Evolutionary conservation across 2,888 invertebrate species (phyloP).

Genomic region (Diachrysia chrysitis): DNA sequence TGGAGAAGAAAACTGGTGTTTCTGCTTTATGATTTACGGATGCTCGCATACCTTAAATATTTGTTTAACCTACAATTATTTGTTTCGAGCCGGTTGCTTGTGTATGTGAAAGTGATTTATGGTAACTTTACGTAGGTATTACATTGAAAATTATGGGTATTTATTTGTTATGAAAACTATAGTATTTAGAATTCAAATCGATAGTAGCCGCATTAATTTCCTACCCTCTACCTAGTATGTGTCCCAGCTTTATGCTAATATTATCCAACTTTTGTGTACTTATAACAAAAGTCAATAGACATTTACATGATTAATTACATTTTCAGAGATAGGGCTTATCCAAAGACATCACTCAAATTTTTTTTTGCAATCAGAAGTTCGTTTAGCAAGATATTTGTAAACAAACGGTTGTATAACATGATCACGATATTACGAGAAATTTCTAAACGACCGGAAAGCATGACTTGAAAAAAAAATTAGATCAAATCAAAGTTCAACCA

Average conservation of each 20-base stretch:
- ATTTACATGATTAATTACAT: not conserved
- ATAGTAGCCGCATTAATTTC: too few species aligned
- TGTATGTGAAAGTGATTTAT: not conserved
- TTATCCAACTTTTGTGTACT: too few species aligned
- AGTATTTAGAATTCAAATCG: too few species aligned
- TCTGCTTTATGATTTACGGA: not conserved
- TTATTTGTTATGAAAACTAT: too few species aligned
- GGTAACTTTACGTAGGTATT: not conserved
- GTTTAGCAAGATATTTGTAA: constrained; percentile 30
- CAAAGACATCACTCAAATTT: constrained; percentile 5
- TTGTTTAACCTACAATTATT: constrained; percentile 1
- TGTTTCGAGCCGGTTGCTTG: not conserved
- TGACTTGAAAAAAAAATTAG: constrained; percentile 21
- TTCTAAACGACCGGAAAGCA: constrained; percentile 38
- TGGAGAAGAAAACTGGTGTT: not conserved
- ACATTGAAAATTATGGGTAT: not conserved
- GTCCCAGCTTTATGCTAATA: too few species aligned
- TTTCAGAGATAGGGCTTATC: not conserved
- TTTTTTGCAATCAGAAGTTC: constrained; percentile 17
- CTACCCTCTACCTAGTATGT: too few species aligned
- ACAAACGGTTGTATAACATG: constrained; percentile 37
- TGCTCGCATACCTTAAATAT: not conserved
- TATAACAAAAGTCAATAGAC: not conserved
- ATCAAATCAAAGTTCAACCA: constrained; percentile 29
- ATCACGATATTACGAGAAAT: constrained; percentile 49